Evolutionary conservation across 2,888 invertebrate species (phyloP).

Genomic region (Apodemia mormo): DNA sequence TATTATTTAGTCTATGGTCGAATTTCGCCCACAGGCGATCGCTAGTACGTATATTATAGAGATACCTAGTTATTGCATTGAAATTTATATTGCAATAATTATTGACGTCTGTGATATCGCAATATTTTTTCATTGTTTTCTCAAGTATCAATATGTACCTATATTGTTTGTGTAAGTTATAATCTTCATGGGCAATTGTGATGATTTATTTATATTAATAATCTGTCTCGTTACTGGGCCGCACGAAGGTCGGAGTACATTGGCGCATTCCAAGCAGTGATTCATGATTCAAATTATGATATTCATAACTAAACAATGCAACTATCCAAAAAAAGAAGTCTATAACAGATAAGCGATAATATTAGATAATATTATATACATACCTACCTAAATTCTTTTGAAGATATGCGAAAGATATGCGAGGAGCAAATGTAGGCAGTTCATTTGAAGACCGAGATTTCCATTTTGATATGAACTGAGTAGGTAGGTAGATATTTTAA

Average conservation of each 20-base stretch:
- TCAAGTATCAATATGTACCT: neutral
- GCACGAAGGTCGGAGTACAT: constrained; percentile 3
- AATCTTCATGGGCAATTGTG: neutral
- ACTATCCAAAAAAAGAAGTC: neutral
- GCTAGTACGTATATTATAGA: too few relatives aligned
- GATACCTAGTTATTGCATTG: neutral
- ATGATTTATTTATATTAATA: neutral
- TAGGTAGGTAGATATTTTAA: too few relatives aligned
- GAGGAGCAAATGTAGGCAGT: too few relatives aligned
- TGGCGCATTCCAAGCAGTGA: constrained; percentile 9
- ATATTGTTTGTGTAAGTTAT: neutral
- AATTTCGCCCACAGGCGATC: too few relatives aligned
- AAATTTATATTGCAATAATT: neutral
- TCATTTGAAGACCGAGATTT: too few relatives aligned
- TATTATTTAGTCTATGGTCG: too few relatives aligned
- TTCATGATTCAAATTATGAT: constrained; percentile 8
- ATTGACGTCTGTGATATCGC: neutral
- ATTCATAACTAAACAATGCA: constrained; percentile 5
- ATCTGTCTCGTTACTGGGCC: constrained; percentile 1
- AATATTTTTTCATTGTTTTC: neutral
- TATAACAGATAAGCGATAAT: neutral
- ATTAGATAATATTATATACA: neutral
- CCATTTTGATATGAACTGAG: too few relatives aligned
- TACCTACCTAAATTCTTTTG: too few relatives aligned
- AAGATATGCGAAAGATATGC: too few relatives aligned